Evolutionary conservation across 2,888 invertebrate genomes (phyloP), one percentile per base, ranked within the genome.

Genomic region (Ophonus ardosiacus): DNA sequence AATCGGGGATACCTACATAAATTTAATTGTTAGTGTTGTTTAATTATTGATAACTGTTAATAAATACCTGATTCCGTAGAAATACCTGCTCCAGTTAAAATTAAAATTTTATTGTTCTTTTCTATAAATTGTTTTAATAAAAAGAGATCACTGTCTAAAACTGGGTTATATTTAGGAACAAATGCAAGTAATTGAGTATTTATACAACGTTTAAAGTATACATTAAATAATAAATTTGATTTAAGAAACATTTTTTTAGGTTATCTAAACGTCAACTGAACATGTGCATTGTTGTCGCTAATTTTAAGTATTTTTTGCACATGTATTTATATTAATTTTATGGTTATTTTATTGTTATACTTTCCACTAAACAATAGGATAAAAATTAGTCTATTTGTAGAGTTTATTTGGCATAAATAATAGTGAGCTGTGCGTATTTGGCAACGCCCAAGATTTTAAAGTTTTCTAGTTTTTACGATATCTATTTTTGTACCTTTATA

Each of bases 11-110:
- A 85, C 98, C 98, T 95, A 86, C 51, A 89, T 88, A 83, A 85
- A 84, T 31, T 80, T 63, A 24, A 31, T 57, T 78, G 7, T 78
- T 57, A 57, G 10, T 21, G 18, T 31, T 59, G 31, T 38, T 31
- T 51, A 8, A 10, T 51, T 10, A 51, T 31, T 31, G 5, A 15
- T 40, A 68, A 63, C 38, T 80, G 2, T 61, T 38, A 59, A 61
- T 7, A 80, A 13, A 21, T 81, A 63, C 61, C 65, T 63, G 65
- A 98, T 93, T 99, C 99, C 0, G 99, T 99, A 0, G 99, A 99
- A 88, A 99, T 95, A 40, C 99, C 99, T 87, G 99, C 99, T 13
- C 99, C 99, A 80, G 98, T 98, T 65, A 98, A 89, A 17, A 97
- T 92, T 17, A 97, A 92, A 71, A 96, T 91, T 88, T 93, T 94